Base-by-base conservation (phyloP, 2,113 vertebrate species). In the Jaculus jaculus region DNA sequence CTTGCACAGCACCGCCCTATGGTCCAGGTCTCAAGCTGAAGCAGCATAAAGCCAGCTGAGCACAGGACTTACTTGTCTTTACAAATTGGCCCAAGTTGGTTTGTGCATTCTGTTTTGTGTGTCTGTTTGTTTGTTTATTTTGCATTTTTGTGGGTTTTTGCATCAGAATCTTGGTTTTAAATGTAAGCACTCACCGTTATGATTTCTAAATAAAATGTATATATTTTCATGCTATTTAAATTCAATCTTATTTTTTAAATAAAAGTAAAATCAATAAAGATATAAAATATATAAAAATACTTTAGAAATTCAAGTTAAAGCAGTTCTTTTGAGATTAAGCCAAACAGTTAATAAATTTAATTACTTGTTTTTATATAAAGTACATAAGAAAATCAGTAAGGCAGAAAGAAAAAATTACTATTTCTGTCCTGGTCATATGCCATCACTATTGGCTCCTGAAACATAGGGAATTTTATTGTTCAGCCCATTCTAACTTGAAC, bases 221-320 rank as follows among this genome's bases (percentile, higher is more conserved):
- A 83, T 68, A 83, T 2, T 93, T 47, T 42, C 47, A 85, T 54
- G 30, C 66, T 84, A 78, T 73, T 84, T 20, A 91, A 88, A 77
- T 87, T 5, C 39, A 89, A 20, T 74, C 60, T 74, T 71, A 39
- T 3, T 47, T 47, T 47, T 47, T 47, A 47, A 8, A 47, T 72
- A 61, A 71, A 93, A 77, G 81, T 37, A 63, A 4, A 23, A 92
- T 61, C 54, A 16, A 39, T 54, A 60, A 89, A 91, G 91, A 39
- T 20, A 84, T 84, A 81, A 89, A 39, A 58, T n/a, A 54, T 54
- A 79, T 92, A 94, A 94, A 63, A 86, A 28, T 81, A 82, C 5
- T 21, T 58, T 71, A 74, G 8, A 85, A 81, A 85, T 87, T 82
- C 26, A 92, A 93, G 58, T 77, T 4, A 69, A 72, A 84, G 1